Percentiles rank a stretch among this genome's conserved stretches.
phyloP scores from a whole-genome alignment of 1,140 invertebrate genomes.

The Heterodera carotae region DNA sequence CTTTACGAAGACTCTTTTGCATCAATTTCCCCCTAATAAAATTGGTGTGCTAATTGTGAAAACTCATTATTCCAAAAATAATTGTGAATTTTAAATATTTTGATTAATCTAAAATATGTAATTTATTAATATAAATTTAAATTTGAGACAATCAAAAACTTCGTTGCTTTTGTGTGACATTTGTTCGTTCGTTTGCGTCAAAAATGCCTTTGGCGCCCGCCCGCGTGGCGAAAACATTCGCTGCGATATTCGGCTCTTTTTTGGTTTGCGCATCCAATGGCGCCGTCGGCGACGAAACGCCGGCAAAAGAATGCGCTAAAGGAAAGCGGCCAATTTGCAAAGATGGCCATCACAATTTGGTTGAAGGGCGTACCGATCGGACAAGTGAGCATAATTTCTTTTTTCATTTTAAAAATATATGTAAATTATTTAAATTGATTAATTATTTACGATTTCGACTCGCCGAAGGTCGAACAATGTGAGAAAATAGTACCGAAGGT shows the following conservation, averaged over 20 bases:
- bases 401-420: conserved; percentile 19
- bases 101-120: too few relatives aligned
- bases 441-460: too few relatives aligned
- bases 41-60: background rate
- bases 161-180: background rate
- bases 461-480: too few relatives aligned
- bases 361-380: conserved; percentile 14
- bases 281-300: too few relatives aligned
- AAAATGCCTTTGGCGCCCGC: background rate
- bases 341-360: conserved; percentile 20
- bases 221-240: background rate
- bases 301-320: background rate
- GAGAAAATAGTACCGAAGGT: too few relatives aligned
- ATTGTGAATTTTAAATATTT: too few relatives aligned
- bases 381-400: conserved; percentile 7
- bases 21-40: background rate
- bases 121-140: too few relatives aligned
- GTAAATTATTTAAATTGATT: background rate
- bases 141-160: too few relatives aligned
- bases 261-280: background rate
- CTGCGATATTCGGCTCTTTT: background rate
- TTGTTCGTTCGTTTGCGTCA: background rate
- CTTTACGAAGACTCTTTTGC: too few relatives aligned
- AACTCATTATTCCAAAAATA: too few relatives aligned
- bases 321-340: background rate